A percentile compares a stretch with the other conserved stretches of the same genome.
phyloP scores from a whole-genome alignment of 1,140 invertebrate genomes.

The Calycopis cecrops region DNA sequence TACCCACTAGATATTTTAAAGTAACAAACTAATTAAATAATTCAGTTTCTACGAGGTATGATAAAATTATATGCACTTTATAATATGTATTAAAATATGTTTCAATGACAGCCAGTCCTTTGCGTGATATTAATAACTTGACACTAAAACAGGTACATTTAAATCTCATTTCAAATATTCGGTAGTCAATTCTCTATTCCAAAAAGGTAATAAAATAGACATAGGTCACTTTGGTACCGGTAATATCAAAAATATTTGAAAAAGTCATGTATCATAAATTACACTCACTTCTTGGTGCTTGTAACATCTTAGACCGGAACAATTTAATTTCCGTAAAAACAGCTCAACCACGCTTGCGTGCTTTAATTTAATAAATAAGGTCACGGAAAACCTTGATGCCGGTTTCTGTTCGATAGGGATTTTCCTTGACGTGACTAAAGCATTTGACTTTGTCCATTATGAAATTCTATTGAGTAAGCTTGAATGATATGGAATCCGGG shows the following conservation, averaged over 20 bases:
- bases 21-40: no score
- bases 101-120: no score
- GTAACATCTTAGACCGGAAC: neutral
- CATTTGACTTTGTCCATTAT: neutral
- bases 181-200: no score
- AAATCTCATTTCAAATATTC: no score
- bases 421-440: neutral
- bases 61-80: no score
- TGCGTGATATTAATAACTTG: no score
- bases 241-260: neutral
- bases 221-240: neutral
- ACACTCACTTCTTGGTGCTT: neutral
- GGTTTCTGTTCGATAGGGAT: neutral
- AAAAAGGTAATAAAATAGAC: no score
- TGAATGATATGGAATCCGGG: neutral
- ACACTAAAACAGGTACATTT: no score
- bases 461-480: neutral
- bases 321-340: neutral
- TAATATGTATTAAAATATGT: no score
- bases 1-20: no score
- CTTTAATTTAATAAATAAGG: neutral
- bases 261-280: neutral
- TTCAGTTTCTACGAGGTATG: no score
- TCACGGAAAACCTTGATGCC: neutral
- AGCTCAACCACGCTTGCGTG: neutral